Evolutionary conservation across 2,888 invertebrate genomes (phyloP).

Genomic region (Sepiola atlantica): DNA sequence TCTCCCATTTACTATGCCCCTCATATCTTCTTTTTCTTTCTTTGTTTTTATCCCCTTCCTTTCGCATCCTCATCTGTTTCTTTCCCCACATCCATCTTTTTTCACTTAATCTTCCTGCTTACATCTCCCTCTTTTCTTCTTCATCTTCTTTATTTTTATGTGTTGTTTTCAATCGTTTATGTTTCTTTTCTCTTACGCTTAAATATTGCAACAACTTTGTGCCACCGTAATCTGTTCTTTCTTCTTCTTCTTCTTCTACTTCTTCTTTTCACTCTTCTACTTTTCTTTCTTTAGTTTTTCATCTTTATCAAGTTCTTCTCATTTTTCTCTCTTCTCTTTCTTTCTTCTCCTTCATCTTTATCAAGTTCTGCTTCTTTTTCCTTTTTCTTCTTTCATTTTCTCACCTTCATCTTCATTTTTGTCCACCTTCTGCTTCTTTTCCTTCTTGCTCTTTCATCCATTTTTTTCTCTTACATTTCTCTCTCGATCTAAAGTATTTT

Average conservation of each 20-base stretch:
- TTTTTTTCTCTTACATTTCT: too few species aligned
- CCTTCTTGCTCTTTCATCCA: too few species aligned
- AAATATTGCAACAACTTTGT: too few species aligned
- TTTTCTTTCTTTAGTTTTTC: neutral
- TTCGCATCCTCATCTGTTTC: neutral
- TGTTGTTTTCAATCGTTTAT: too few species aligned
- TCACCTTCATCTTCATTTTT: neutral
- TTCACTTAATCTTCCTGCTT: neutral
- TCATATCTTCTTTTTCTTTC: neutral
- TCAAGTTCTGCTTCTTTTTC: too few species aligned
- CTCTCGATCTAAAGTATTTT: too few species aligned
- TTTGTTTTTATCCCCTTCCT: neutral
- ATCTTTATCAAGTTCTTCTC: neutral
- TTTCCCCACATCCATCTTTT: rapidly evolving
- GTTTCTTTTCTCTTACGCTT: neutral
- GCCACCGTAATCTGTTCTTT: neutral
- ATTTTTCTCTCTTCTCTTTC: neutral
- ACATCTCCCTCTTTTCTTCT: neutral
- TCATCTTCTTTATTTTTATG: neutral
- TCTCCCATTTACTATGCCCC: neutral
- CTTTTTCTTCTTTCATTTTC: neutral
- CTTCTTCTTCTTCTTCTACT: neutral
- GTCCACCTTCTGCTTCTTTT: too few species aligned
- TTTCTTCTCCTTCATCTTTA: neutral
- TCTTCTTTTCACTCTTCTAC: conserved; percentile 15